These are phyloP conservation scores for Dendrolimus houi DNA, from an alignment of 2,888 invertebrate genomes.

Conservation along the genomic window DNA sequence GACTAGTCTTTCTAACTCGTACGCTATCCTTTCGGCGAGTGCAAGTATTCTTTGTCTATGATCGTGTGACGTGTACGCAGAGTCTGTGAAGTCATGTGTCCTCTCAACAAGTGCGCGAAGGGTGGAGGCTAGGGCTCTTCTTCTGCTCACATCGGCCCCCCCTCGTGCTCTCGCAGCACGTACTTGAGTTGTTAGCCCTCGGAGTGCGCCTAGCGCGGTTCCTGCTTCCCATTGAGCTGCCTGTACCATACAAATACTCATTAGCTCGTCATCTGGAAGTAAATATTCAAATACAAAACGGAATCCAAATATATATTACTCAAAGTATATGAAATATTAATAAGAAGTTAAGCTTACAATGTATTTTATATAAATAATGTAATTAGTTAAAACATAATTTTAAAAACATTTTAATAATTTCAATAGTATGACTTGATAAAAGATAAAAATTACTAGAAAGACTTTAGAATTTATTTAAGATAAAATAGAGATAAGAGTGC, in stretches of 20 bases:
- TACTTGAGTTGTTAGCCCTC: conserved; percentile 90
- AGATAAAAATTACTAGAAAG: background rate
- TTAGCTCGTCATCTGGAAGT: background rate
- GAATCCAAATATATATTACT: too few relatives aligned
- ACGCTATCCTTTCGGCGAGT: conserved; percentile 90
- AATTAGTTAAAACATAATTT: too few relatives aligned
- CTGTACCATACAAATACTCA: conserved; percentile 22
- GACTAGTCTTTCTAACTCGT: conserved; percentile 93
- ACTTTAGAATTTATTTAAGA: background rate
- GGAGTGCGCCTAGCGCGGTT: conserved; percentile 88
- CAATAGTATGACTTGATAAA: too few relatives aligned
- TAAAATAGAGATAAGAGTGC: conserved; percentile 10
- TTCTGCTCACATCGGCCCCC: conserved; percentile 81
- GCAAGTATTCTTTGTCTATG: conserved; percentile 96
- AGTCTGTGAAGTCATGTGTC: conserved; percentile 99
- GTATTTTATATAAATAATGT: background rate
- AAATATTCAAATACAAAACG: too few relatives aligned
- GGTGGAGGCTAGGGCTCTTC: conserved; percentile 90
- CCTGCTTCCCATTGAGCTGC: conserved; percentile 74
- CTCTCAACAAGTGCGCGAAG: conserved; percentile 95
- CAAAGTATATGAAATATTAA: background rate
- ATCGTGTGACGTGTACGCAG: conserved; percentile 98
- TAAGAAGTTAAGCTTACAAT: background rate
- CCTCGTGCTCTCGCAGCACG: conserved; percentile 83
- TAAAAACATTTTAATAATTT: too few relatives aligned